Evolutionary conservation across 2,888 invertebrate species (phyloP).

Genomic region (Mythimna ferrago): DNA sequence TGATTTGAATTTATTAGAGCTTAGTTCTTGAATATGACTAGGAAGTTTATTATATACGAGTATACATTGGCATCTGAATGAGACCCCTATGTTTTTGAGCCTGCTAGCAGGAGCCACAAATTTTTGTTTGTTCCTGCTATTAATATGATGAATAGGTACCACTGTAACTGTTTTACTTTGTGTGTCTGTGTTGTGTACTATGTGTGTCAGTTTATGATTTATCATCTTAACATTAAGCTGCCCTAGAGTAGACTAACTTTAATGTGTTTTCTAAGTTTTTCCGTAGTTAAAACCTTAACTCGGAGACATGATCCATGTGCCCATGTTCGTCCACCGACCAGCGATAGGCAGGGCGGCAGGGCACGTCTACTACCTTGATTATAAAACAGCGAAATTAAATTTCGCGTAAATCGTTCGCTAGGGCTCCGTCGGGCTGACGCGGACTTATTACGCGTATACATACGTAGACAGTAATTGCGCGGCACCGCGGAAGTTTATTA

Average conservation of each 20-base stretch:
- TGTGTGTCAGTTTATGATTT: not conserved
- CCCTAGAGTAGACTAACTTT: not conserved
- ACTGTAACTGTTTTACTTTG: too few relatives aligned
- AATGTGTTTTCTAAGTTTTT: not conserved
- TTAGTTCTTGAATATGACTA: too few relatives aligned
- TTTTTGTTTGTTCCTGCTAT: too few relatives aligned
- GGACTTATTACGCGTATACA: slow-evolving; percentile 61
- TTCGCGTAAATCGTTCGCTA: slow-evolving; percentile 58
- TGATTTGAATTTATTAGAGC: too few relatives aligned
- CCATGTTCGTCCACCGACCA: not conserved
- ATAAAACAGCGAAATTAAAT: slow-evolving; percentile 58
- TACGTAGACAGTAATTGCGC: slow-evolving; percentile 76
- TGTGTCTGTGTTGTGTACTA: too few relatives aligned
- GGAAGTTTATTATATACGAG: too few relatives aligned
- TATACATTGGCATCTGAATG: too few relatives aligned
- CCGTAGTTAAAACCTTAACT: not conserved
- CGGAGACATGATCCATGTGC: not conserved
- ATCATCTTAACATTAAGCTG: not conserved
- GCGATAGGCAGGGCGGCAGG: slow-evolving; percentile 1
- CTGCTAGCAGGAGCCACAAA: too few relatives aligned
- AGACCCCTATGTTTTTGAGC: too few relatives aligned
- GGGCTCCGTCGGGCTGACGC: slow-evolving; percentile 46
- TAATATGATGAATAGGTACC: too few relatives aligned
- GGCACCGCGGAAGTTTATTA: slow-evolving; percentile 83
- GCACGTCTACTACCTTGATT: slow-evolving; percentile 44